A percentile compares a stretch with the other conserved stretches of the same genome.
Conservation (phyloP, 2,888 invertebrate genomes). For the Folsomia candida region DNA sequence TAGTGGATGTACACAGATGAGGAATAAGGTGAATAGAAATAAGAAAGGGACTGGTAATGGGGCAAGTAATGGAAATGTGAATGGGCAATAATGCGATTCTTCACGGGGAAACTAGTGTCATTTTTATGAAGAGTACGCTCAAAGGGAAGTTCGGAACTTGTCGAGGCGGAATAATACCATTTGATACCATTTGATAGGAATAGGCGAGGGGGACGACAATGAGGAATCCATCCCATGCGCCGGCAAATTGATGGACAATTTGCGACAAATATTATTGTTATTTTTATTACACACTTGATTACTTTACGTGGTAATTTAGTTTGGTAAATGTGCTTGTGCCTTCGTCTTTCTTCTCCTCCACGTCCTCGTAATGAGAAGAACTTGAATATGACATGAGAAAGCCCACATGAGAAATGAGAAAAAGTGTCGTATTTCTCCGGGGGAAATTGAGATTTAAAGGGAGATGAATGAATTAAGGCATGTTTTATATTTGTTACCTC, state of each 20-base stretch:
- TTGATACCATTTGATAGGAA: too few relatives aligned
- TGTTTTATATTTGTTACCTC: background rate
- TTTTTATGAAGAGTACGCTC: background rate
- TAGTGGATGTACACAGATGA: background rate
- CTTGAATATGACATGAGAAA: too few relatives aligned
- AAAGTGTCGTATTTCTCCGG: too few relatives aligned
- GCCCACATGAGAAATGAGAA: too few relatives aligned
- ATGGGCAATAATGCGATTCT: background rate
- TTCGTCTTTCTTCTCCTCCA: too few relatives aligned
- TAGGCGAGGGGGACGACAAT: too few relatives aligned
- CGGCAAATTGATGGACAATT: background rate
- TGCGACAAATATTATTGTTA: background rate
- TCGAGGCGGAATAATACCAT: conserved; percentile 6
- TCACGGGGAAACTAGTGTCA: conserved; percentile 4
- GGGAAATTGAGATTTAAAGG: background rate
- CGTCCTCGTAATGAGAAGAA: too few relatives aligned
- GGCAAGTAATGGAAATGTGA: background rate
- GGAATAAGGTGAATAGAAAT: background rate
- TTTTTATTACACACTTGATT: background rate
- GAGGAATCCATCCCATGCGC: background rate
- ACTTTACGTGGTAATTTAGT: background rate
- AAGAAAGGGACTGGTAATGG: background rate
- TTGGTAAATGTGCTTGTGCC: too few relatives aligned
- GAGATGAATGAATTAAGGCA: too few relatives aligned
- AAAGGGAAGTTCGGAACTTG: conserved; percentile 8